Conservation (phyloP, 1,140 invertebrate genomes). For the Diploscapter pachys region DNA sequence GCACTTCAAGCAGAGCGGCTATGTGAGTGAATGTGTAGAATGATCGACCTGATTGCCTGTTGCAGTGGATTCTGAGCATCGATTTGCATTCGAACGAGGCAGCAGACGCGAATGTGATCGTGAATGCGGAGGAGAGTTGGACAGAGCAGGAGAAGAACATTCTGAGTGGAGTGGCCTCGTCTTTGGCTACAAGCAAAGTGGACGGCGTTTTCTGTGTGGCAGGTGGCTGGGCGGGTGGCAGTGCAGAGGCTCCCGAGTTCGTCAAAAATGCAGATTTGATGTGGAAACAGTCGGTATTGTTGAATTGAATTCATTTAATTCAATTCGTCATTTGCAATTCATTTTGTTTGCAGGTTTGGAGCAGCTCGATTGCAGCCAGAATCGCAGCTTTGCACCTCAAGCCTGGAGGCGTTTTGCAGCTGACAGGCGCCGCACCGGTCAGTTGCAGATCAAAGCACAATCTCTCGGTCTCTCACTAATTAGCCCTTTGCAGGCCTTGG, state of each 20-base stretch:
- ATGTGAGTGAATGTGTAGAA: constrained; percentile 56
- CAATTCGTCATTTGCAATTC: not conserved
- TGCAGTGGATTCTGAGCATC: constrained; percentile 87
- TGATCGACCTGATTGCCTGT: too few species aligned
- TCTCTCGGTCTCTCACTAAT: not conserved
- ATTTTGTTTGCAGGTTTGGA: constrained; percentile 79
- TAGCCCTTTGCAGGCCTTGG: constrained; percentile 11
- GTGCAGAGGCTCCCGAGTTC: constrained; percentile 63
- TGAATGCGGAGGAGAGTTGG: constrained; percentile 63
- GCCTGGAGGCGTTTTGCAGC: constrained; percentile 79
- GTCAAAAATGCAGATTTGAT: constrained; percentile 27
- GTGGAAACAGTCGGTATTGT: constrained; percentile 2
- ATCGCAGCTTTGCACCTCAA: constrained; percentile 80
- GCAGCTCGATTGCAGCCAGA: constrained; percentile 81
- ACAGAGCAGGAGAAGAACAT: constrained; percentile 69
- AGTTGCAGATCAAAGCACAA: constrained; percentile 12
- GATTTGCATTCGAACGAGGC: constrained; percentile 82
- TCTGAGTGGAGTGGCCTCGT: constrained; percentile 63
- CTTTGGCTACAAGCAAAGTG: constrained; percentile 67
- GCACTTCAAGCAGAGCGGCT: constrained; percentile 83
- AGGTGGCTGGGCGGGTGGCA: constrained; percentile 91
- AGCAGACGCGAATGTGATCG: constrained; percentile 84
- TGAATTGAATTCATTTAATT: too few species aligned
- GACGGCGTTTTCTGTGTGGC: constrained; percentile 97
- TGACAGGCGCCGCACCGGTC: constrained; percentile 93